Evolutionary conservation across 2,888 invertebrate species (phyloP), one percentile per base, ranked within the genome.

Genomic region (Priocnemis perturbator): DNA sequence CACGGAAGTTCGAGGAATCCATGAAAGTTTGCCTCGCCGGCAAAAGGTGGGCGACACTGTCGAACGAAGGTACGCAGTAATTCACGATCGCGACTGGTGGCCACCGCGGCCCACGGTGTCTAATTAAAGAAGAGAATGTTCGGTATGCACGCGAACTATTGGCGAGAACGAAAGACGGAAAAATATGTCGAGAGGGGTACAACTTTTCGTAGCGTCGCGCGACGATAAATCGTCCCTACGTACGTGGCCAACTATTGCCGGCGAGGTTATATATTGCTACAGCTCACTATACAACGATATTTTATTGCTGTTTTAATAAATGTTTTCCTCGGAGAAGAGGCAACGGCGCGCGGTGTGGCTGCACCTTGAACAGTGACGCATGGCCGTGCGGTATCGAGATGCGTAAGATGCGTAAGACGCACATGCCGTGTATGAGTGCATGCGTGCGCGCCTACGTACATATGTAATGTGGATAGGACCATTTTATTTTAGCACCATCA

Each of bases 281-380:
- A 44, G 52, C 17, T 62, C 56, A 23, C 52, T 48, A 55, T 45
- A 53, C 37, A 21, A 47, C 45, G 19, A 64, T 60, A 50, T 63
- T 64, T 71, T 58, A 60, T 71, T 60, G 52, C 47, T 55, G 50
- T 45, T 45, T 50, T 63, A 60, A 70, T 63, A 69, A 60, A 65
- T 69, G 50, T 57, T 60, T 69, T 56, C 20, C 56, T 44, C 60
- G 45, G 50, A 45, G 30, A 53, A 50, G 60, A 56, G 57, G 60
- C 44, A 66, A 23, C 57, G 50, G 55, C 47, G 15, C 17, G 58
- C 57, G 50, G 55, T 55, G 15, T 21, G 58, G 56, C 56, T 37
- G 45, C 26, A 60, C 60, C 20, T 48, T 44, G 56, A 55, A 44
- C 67, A 47, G 48, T 66, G 65, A 69, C 21, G 57, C 60, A 69